These are phyloP conservation scores for Aphodius sticticus DNA, from an alignment of 2,888 invertebrate genomes.

Conservation along the genomic window DNA sequence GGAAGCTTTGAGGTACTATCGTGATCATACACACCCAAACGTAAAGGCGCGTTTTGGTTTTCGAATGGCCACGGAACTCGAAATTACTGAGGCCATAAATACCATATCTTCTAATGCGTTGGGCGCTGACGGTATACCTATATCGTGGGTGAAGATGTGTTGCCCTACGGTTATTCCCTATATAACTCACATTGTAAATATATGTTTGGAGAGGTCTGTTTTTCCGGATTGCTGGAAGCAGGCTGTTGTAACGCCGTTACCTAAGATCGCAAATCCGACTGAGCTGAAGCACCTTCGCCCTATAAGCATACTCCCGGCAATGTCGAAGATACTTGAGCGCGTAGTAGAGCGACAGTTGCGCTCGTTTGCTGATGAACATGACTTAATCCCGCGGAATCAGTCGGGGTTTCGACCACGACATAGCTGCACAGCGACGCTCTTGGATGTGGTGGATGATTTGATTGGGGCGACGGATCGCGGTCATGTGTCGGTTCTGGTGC, in stretches of 20 bases:
- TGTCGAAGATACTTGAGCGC: conserved; percentile 8
- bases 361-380: not conserved
- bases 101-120: not conserved
- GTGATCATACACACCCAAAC: not conserved
- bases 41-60: not conserved
- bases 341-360: not conserved
- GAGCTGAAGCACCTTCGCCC: conserved; percentile 15
- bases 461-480: not conserved
- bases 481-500: not conserved
- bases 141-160: not conserved
- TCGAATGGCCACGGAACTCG: not conserved
- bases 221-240: conserved; percentile 12
- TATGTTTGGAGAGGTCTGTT: not conserved
- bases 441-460: not conserved
- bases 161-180: not conserved
- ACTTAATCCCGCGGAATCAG: not conserved
- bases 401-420: not conserved
- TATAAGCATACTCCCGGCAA: conserved; percentile 8
- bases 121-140: not conserved
- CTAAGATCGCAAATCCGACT: conserved; percentile 7
- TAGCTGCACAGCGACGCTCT: not conserved
- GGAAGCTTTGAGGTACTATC: not conserved
- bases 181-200: too few relatives aligned
- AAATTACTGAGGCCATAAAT: not conserved
- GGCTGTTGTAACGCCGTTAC: conserved; percentile 5